Evolutionary conservation across 2,888 invertebrate species (phyloP).

Genomic region (Laothoe populi): DNA sequence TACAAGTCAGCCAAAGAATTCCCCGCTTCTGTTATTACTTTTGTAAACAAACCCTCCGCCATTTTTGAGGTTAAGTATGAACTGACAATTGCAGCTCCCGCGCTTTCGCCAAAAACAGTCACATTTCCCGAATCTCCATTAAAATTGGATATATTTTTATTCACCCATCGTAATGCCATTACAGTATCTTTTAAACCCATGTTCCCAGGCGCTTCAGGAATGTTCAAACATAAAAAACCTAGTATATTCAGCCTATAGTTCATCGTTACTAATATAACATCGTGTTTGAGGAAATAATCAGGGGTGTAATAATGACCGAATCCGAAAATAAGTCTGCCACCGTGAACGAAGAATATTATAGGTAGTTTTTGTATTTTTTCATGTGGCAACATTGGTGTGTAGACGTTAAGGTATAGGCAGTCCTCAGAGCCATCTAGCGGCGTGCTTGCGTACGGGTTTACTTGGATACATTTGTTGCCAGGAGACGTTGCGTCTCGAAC

Average conservation of each 20-base stretch:
- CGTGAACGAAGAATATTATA: conserved; percentile 84
- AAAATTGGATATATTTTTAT: conserved; percentile 61
- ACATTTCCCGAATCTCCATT: conserved; percentile 67
- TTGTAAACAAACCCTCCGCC: conserved; percentile 60
- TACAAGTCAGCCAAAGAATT: conserved; percentile 61
- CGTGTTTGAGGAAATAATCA: conserved; percentile 64
- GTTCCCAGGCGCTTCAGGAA: conserved; percentile 72
- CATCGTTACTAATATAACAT: conserved; percentile 69
- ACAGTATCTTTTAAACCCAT: conserved; percentile 68
- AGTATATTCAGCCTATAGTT: conserved; percentile 70
- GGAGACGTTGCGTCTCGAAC: conserved; percentile 69
- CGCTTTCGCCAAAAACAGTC: conserved; percentile 71
- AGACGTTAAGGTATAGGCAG: conserved; percentile 88
- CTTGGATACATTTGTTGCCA: conserved; percentile 71
- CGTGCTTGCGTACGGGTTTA: conserved; percentile 67
- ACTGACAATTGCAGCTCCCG: conserved; percentile 57
- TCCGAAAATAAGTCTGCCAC: conserved; percentile 82
- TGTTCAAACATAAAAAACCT: conserved; percentile 68
- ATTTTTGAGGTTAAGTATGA: conserved; percentile 62
- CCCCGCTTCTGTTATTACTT: conserved; percentile 67
- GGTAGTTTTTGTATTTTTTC: conserved; percentile 67
- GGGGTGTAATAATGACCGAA: conserved; percentile 78
- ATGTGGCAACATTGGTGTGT: conserved; percentile 82
- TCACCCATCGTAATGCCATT: conserved; percentile 71
- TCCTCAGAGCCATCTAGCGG: conserved; percentile 85